Conservation (phyloP, 1,140 invertebrate genomes). For the Popillia japonica region DNA sequence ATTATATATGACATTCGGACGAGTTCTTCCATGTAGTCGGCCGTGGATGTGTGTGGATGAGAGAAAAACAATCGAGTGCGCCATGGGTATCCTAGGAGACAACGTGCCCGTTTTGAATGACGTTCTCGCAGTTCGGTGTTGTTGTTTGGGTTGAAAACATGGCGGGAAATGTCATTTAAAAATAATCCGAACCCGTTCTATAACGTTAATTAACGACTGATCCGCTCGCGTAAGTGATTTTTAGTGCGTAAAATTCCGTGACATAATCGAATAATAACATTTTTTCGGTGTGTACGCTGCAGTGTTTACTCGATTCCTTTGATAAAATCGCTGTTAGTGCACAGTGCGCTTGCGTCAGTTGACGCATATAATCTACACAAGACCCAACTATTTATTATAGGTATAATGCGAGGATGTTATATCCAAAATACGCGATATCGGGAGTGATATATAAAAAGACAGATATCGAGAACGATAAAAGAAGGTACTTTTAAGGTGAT, state of each 20-base stretch:
- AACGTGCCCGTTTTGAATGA: conserved; percentile 14
- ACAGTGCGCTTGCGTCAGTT: background rate
- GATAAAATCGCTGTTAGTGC: background rate
- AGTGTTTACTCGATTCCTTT: background rate
- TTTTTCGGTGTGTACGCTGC: background rate
- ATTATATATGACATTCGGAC: background rate
- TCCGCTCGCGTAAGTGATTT: background rate
- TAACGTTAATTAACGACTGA: background rate
- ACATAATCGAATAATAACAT: background rate
- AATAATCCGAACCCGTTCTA: background rate
- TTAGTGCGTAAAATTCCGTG: background rate
- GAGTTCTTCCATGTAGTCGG: background rate
- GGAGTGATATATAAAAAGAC: background rate
- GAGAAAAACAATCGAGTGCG: conserved; percentile 28
- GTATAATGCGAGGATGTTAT: background rate
- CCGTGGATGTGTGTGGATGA: background rate
- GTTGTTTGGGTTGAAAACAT: background rate
- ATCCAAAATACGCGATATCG: background rate
- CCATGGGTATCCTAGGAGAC: conserved; percentile 32
- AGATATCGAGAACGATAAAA: background rate
- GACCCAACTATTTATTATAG: background rate
- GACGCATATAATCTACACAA: background rate
- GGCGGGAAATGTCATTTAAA: conserved; percentile 14
- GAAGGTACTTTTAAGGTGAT: background rate
- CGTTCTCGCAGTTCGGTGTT: background rate